These are phyloP conservation scores for Acanthopagrus latus DNA, from an alignment of 2,797 vertebrate genomes.

Conservation along the genomic window DNA sequence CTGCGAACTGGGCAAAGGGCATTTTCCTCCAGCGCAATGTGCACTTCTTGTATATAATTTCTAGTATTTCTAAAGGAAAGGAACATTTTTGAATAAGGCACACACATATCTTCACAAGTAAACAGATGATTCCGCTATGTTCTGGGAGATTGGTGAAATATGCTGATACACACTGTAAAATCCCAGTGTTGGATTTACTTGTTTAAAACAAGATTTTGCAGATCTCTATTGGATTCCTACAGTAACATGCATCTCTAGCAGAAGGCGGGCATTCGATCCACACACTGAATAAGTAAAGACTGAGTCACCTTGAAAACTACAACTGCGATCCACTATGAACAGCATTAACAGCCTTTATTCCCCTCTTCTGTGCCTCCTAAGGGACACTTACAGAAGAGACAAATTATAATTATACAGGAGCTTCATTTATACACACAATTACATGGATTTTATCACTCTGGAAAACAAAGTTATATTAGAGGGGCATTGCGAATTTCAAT, in stretches of 20 bases:
- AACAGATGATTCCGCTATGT: background rate
- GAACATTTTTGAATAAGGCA: conserved; percentile 4
- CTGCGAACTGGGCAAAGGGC: background rate
- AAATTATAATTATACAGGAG: conserved; percentile 10
- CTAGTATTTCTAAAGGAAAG: background rate
- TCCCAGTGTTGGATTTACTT: conserved; percentile 12
- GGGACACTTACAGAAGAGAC: background rate
- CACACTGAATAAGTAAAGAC: conserved; percentile 13
- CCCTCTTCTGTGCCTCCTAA: background rate
- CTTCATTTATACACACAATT: background rate
- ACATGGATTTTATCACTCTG: background rate
- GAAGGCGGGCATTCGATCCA: background rate
- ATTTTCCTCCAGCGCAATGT: background rate
- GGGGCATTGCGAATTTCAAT: no score
- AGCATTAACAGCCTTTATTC: conserved; percentile 5
- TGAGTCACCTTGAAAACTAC: conserved; percentile 30
- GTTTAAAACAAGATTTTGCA: background rate
- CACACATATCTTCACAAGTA: background rate
- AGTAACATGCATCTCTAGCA: background rate
- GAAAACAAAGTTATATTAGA: background rate
- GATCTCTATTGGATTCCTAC: conserved; percentile 15
- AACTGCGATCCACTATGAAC: background rate
- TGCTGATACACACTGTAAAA: conserved; percentile 11
- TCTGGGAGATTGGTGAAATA: background rate
- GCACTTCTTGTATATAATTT: background rate